Percentiles rank a stretch among this genome's conserved stretches.
Conservation (phyloP, 2,797 vertebrate species). For the Uromys caudimaculatus region DNA sequence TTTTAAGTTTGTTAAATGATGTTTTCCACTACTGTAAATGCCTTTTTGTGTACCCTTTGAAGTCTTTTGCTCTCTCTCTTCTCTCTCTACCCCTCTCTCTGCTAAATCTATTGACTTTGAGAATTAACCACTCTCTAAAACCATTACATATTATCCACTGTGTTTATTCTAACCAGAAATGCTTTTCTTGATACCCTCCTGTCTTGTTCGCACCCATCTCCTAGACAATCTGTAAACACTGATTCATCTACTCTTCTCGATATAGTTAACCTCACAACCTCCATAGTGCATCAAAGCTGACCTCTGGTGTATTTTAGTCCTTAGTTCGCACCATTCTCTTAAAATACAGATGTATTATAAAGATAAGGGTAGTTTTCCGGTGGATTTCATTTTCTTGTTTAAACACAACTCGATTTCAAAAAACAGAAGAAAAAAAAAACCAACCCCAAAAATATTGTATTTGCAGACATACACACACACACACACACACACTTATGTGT, state of each 20-base stretch:
- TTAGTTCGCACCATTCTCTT: not conserved
- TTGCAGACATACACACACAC: too few species aligned
- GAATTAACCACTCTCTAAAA: not conserved
- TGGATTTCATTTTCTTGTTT: not conserved
- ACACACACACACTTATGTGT: not conserved
- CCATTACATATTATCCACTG: not conserved
- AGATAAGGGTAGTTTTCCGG: not conserved
- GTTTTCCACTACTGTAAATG: not conserved
- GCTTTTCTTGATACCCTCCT: not conserved
- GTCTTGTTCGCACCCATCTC: not conserved
- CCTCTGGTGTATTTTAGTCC: not conserved
- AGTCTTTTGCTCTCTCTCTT: too few species aligned
- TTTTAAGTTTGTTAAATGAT: not conserved
- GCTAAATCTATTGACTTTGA: not conserved
- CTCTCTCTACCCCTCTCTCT: not conserved
- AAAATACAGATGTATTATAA: slow-evolving; percentile 7
- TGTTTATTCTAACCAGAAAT: not conserved
- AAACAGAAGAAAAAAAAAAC: not conserved
- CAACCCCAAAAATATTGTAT: not conserved
- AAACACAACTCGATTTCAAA: not conserved
- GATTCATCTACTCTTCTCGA: not conserved
- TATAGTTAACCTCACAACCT: not conserved
- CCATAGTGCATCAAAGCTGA: not conserved
- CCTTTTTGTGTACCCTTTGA: not conserved
- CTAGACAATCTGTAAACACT: not conserved